Base-by-base conservation (phyloP, 2,797 vertebrate species). In the Gymnoscopelus microlampas region DNA sequence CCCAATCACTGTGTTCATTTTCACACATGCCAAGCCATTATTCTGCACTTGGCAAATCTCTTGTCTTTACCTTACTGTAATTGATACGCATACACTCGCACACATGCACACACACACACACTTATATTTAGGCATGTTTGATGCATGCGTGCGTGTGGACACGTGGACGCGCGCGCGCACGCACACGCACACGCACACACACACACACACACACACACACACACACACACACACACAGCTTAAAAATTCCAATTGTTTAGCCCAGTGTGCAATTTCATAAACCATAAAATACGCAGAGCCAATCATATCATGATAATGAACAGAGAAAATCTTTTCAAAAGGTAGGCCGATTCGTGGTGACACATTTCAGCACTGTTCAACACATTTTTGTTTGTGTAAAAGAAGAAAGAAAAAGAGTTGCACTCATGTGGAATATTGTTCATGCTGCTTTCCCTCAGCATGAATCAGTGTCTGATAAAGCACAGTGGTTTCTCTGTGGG, bases 1-100 rank as follows among this genome's bases (percentile, higher is more conserved):
- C 86, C 89, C 85, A 89, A 92, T 92, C 85, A 91, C 77, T 70
- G 78, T 90, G 85, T 89, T 91, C 90, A 89, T 88, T 91, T 90
- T 87, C 88, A 85, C 87, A 91, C 86, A 88, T 85, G 88, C 88
- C 90, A 92, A 85, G 77, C 81, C 88, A 86, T 87, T 88, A 90
- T 89, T 89, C 87, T 73, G 80, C 78, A 84, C 76, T 83, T 87
- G 84, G 89, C 85, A 84, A 87, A 79, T 89, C 79, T 87, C 87
- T 44, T 10, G 39, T 44, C 39, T 89, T 85, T 81, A 83, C 85
- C 77, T 81, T 78, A 72, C 80, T 85, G 82, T 70, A 76, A 32
- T 53, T 56, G 32, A 50, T 51, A 32, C 47, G 0, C 9, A 6
- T 32, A 19, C 63, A 50, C 55, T 5, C 65, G 14, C 53, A 66